A percentile compares a stretch with the other conserved stretches of the same genome.
These are phyloP conservation scores for Apodemus speciosus DNA, from an alignment of 2,113 vertebrate genomes.

Conservation along the genomic window DNA sequence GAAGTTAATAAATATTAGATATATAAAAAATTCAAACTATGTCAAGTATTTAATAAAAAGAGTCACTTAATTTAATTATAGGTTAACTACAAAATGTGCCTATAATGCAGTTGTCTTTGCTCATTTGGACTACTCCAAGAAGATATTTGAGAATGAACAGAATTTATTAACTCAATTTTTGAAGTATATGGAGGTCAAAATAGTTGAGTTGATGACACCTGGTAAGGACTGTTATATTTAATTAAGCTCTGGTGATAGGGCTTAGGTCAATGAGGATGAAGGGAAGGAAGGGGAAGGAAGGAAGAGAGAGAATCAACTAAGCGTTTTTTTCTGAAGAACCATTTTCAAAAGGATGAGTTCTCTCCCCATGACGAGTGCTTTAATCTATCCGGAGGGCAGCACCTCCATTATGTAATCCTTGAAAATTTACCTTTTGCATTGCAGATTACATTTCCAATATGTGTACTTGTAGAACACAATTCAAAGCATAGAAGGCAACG, in stretches of 20 bases:
- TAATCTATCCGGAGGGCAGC: neutral
- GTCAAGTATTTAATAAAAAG: neutral
- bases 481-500: neutral
- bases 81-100: neutral
- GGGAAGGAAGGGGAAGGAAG: neutral
- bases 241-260: neutral
- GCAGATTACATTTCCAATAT: neutral
- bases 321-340: neutral
- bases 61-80: neutral
- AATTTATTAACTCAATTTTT: neutral
- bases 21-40: neutral
- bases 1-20: neutral
- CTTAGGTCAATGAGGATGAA: neutral
- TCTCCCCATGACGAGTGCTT: too few species aligned
- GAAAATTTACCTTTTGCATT: neutral
- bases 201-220: neutral
- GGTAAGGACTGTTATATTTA: too few species aligned
- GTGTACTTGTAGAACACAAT: neutral
- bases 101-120: neutral
- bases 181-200: neutral
- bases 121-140: neutral
- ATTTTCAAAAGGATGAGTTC: neutral
- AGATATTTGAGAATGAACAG: neutral
- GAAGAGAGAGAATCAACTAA: neutral
- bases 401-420: too few species aligned